Percentiles rank a stretch among this genome's conserved stretches.
phyloP scores from a whole-genome alignment of 1,140 invertebrate genomes.

The Schlechtendalia chinensis region DNA sequence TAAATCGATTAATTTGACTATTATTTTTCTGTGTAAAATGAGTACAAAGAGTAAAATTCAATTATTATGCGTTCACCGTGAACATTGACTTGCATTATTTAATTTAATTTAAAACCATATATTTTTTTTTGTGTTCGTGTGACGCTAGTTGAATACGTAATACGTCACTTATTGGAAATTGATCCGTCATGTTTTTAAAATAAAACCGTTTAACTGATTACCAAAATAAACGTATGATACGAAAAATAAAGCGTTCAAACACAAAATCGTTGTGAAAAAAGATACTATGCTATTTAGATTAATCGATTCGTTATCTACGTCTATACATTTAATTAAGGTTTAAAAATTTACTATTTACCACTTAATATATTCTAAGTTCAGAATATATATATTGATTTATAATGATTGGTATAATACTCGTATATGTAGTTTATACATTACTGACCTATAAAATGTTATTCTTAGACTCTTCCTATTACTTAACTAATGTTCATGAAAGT shows the following conservation, averaged over 20 bases:
- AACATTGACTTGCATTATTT: neutral
- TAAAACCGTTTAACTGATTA: neutral
- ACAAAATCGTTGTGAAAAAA: neutral
- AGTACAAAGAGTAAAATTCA: conserved; percentile 2
- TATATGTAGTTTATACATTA: no score
- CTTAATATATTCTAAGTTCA: no score
- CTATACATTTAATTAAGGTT: neutral
- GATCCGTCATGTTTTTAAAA: conserved; percentile 6
- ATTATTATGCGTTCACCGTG: neutral
- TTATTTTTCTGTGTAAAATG: neutral
- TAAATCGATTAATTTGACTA: neutral
- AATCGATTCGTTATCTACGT: conserved; percentile 17
- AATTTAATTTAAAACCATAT: conserved; percentile 1
- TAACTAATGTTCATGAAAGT: no score
- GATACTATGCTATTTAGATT: neutral
- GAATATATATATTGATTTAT: no score
- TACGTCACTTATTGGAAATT: neutral
- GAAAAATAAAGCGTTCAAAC: neutral
- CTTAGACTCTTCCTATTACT: no score
- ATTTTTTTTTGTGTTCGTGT: neutral
- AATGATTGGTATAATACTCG: no score
- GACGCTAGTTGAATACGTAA: neutral
- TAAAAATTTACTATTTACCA: no score
- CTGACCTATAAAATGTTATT: no score
- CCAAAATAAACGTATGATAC: neutral